phyloP scores from a whole-genome alignment of 2,113 vertebrate species.

The Xenopus laevis region DNA sequence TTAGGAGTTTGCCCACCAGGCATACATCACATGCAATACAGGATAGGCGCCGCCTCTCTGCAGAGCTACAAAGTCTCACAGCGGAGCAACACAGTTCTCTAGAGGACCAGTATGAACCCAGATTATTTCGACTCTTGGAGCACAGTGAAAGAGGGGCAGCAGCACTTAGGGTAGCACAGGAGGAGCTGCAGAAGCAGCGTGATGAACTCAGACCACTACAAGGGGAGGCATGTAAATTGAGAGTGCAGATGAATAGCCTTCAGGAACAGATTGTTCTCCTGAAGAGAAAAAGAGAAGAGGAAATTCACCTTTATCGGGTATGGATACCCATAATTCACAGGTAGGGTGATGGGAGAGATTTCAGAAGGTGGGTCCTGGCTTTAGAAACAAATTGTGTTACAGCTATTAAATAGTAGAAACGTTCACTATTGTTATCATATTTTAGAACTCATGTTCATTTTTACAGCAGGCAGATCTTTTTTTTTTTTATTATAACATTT shows the following conservation, averaged over 20 bases:
- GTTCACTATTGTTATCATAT: too few species aligned
- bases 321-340: constrained; percentile 2
- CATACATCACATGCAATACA: constrained; percentile 69
- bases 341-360: neutral
- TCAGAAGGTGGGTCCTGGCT: neutral
- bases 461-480: too few species aligned
- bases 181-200: constrained; percentile 73
- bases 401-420: too few species aligned
- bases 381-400: too few species aligned
- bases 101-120: constrained; percentile 83
- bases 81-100: constrained; percentile 73
- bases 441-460: too few species aligned
- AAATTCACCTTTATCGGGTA: constrained; percentile 80
- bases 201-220: constrained; percentile 72
- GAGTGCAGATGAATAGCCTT: constrained; percentile 73
- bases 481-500: too few species aligned
- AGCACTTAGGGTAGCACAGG: constrained; percentile 71
- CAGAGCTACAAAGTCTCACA: constrained; percentile 81
- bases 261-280: constrained; percentile 79
- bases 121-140: constrained; percentile 77
- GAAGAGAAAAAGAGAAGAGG: constrained; percentile 75
- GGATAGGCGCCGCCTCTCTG: constrained; percentile 71
- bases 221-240: constrained; percentile 72
- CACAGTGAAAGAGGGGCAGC: constrained; percentile 67
- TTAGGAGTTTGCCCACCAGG: constrained; percentile 57